Conservation (phyloP, 2,888 invertebrate species). For the Scrobipalpa costella region DNA sequence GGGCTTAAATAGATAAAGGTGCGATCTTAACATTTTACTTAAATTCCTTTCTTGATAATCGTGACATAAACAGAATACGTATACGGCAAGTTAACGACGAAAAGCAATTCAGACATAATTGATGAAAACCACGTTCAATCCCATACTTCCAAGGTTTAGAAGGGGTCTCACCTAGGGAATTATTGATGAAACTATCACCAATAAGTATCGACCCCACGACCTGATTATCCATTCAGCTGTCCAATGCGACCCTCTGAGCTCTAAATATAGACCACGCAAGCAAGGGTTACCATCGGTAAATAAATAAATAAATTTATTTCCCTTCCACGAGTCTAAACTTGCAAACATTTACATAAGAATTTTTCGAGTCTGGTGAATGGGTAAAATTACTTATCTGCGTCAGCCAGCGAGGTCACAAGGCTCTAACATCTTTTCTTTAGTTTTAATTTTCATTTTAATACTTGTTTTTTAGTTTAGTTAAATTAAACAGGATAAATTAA, state of each 20-base stretch:
- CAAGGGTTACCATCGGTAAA: background rate
- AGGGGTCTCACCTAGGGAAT: background rate
- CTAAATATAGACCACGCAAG: slow-evolving; percentile 23
- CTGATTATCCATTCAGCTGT: slow-evolving; percentile 28
- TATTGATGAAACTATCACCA: slow-evolving; percentile 12
- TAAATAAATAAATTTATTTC: background rate
- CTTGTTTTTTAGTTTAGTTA: too few relatives aligned
- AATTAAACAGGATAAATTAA: too few relatives aligned
- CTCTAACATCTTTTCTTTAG: too few relatives aligned
- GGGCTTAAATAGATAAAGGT: too few relatives aligned
- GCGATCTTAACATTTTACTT: too few relatives aligned
- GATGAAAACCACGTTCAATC: background rate
- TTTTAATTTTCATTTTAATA: too few relatives aligned
- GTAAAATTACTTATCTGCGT: too few relatives aligned
- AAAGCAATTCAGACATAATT: background rate
- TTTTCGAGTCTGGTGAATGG: background rate
- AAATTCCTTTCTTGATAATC: too few relatives aligned
- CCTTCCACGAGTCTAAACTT: background rate
- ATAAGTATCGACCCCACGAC: slow-evolving; percentile 24
- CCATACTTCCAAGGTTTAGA: background rate
- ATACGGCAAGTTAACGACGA: too few relatives aligned
- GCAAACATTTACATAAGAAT: background rate
- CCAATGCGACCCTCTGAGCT: slow-evolving; percentile 20
- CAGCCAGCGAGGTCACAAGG: too few relatives aligned
- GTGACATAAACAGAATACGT: too few relatives aligned